A percentile compares a stretch with the other conserved stretches of the same genome.
phyloP scores from a whole-genome alignment of 2,113 vertebrate species.

The Cheirogaleus medius region DNA sequence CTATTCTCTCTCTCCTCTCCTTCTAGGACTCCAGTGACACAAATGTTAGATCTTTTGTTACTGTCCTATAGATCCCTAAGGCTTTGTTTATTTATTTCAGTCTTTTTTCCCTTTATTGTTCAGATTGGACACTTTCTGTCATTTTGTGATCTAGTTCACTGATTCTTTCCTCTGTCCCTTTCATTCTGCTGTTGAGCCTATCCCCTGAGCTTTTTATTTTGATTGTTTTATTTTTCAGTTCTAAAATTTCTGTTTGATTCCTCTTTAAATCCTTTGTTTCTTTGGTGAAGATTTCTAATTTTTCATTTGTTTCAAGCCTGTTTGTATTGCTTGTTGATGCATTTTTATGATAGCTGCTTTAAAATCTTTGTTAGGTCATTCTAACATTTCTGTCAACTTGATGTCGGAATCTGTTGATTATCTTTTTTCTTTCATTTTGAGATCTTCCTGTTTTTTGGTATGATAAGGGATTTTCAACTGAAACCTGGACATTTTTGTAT shows the following conservation, averaged over 20 bases:
- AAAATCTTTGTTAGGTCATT: not conserved
- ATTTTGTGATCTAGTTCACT: not conserved
- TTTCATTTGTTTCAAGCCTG: not conserved
- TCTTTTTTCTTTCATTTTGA: not conserved
- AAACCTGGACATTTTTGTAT: not conserved
- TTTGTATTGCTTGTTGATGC: not conserved
- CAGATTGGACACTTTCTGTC: not conserved
- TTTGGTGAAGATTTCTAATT: not conserved
- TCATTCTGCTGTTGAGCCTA: not conserved
- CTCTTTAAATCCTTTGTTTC: not conserved
- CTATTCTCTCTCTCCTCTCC: not conserved
- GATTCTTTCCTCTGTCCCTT: not conserved
- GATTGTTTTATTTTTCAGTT: not conserved
- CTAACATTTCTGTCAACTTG: not conserved
- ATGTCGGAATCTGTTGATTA: not conserved
- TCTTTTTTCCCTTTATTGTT: not conserved
- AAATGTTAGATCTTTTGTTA: not conserved
- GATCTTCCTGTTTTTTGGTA: not conserved
- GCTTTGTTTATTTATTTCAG: not conserved
- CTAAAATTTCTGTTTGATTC: not conserved
- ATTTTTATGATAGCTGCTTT: not conserved
- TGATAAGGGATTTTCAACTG: not conserved
- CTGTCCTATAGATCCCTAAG: not conserved
- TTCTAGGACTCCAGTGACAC: not conserved
- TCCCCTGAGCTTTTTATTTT: not conserved